Evolutionary conservation across 2,888 invertebrate genomes (phyloP).

Genomic region (Hydrotaea cyrtoneurina): DNA sequence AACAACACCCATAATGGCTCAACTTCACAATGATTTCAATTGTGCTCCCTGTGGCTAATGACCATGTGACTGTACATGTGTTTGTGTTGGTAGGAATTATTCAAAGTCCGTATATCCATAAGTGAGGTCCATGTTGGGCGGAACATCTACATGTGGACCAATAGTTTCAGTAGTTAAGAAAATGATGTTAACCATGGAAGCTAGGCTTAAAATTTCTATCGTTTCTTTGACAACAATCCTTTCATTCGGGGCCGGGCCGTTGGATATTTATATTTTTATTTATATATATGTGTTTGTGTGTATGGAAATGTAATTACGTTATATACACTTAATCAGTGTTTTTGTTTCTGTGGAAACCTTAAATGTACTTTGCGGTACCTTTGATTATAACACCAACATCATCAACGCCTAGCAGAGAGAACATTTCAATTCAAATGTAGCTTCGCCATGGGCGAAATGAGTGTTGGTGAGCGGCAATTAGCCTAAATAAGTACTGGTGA

Average conservation of each 20-base stretch:
- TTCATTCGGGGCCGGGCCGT: too few relatives aligned
- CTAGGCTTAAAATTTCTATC: too few relatives aligned
- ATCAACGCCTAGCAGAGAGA: background rate
- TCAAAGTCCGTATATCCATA: background rate
- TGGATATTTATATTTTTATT: too few relatives aligned
- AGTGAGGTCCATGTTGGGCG: background rate
- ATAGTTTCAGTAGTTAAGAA: slow-evolving; percentile 13
- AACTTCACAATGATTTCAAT: slow-evolving; percentile 23
- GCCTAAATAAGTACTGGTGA: background rate
- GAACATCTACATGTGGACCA: too few relatives aligned
- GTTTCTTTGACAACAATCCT: too few relatives aligned
- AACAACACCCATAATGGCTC: slow-evolving; percentile 30
- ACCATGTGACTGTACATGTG: background rate
- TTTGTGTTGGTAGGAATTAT: background rate
- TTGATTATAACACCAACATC: slow-evolving; percentile 26
- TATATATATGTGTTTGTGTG: background rate
- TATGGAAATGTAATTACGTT: background rate
- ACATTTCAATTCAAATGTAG: background rate
- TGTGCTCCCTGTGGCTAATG: background rate
- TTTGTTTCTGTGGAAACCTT: slow-evolving; percentile 20
- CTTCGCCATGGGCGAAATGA: background rate
- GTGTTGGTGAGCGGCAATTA: background rate
- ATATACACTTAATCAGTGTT: slow-evolving; percentile 1
- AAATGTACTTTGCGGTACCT: slow-evolving; percentile 2
- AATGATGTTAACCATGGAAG: slow-evolving; percentile 66